These are phyloP conservation scores for Caradrina clavipalpis DNA, from an alignment of 2,888 invertebrate species.

Conservation along the genomic window DNA sequence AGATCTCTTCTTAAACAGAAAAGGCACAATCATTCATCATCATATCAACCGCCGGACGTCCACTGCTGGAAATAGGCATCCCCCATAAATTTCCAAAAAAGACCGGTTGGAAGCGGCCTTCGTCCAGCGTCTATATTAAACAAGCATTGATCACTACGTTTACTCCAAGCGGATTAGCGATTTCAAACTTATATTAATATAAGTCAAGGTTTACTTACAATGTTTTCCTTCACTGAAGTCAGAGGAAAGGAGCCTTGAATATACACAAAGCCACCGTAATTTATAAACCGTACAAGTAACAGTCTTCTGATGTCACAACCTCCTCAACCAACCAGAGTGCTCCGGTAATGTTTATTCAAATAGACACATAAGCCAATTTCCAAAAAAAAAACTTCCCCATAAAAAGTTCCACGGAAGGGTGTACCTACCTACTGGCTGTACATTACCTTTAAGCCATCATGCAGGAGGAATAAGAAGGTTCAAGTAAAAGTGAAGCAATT, in stretches of 20 bases:
- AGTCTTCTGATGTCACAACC: slow-evolving; percentile 14
- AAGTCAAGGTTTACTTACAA: no score
- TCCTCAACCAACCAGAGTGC: not conserved
- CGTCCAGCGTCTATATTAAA: no score
- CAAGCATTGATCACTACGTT: no score
- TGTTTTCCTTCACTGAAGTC: no score
- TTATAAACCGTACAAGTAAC: not conserved
- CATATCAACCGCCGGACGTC: no score
- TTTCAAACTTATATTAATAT: no score
- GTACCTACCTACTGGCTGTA: slow-evolving; percentile 7
- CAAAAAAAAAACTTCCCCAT: slow-evolving; percentile 9
- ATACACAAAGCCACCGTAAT: not conserved
- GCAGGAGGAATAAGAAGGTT: not conserved
- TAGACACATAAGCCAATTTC: slow-evolving; percentile 27
- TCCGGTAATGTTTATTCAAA: slow-evolving; percentile 30
- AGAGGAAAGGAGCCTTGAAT: not conserved
- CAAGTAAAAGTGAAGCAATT: not conserved
- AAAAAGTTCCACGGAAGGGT: slow-evolving; percentile 13
- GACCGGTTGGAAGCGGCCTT: no score
- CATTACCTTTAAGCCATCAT: not conserved
- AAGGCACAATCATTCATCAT: no score
- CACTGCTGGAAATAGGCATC: no score
- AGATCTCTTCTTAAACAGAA: no score
- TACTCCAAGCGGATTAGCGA: no score
- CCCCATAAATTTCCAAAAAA: no score